These are phyloP conservation scores for Melitaea athalia DNA, from an alignment of 2,888 invertebrate genomes.

Conservation along the genomic window DNA sequence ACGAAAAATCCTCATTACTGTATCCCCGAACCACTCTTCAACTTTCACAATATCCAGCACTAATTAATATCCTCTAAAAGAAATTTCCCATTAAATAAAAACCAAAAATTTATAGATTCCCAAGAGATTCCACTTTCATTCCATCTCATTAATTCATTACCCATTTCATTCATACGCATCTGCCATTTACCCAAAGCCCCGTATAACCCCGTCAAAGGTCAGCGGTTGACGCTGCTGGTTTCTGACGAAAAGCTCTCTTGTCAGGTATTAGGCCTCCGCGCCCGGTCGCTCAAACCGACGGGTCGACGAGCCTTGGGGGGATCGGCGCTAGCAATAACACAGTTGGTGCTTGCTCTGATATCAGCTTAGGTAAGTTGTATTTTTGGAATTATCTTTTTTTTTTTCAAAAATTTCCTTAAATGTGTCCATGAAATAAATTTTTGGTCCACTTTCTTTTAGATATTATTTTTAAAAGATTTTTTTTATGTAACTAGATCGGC, in stretches of 20 bases:
- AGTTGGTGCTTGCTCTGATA: conserved; percentile 69
- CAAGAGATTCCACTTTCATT: not conserved
- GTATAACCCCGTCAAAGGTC: conserved; percentile 48
- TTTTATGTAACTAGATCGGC: no score
- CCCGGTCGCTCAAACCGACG: conserved; percentile 76
- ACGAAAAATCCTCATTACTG: not conserved
- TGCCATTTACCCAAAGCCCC: conserved; percentile 12
- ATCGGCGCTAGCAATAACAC: conserved; percentile 73
- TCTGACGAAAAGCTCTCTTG: conserved; percentile 65
- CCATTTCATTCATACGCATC: not conserved
- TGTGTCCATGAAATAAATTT: no score
- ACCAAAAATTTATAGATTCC: not conserved
- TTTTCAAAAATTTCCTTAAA: not conserved
- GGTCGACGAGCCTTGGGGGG: conserved; percentile 75
- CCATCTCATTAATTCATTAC: not conserved
- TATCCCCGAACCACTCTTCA: not conserved
- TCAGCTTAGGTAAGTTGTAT: conserved; percentile 66
- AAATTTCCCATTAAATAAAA: not conserved
- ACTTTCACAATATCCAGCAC: not conserved
- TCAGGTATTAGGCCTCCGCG: conserved; percentile 81
- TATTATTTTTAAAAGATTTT: no score
- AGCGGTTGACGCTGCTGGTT: conserved; percentile 53
- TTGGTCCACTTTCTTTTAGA: no score
- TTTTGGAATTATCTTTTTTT: conserved; percentile 2
- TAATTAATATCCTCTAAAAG: not conserved